phyloP scores from a whole-genome alignment of 2,113 vertebrate species.

The Cyanistes caeruleus region DNA sequence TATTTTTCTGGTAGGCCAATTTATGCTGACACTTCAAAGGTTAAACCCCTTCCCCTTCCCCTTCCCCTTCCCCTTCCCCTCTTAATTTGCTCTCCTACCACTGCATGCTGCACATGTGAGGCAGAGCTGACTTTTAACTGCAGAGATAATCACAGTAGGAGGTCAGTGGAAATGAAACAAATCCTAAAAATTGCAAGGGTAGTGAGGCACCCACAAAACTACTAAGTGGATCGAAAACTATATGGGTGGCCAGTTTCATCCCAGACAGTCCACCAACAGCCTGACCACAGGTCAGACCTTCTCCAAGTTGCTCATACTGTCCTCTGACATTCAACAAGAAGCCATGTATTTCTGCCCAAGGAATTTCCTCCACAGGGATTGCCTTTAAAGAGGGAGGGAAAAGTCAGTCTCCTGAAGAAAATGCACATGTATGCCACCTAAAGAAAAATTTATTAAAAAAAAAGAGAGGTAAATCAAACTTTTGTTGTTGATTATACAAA shows the following conservation, averaged over 20 bases:
- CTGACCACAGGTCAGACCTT: conserved; percentile 65
- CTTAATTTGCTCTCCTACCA: conserved; percentile 46
- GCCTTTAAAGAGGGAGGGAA: conserved; percentile 12
- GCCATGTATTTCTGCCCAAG: conserved; percentile 47
- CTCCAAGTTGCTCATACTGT: conserved; percentile 29
- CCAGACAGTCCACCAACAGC: conserved; percentile 61
- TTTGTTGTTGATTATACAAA: background rate
- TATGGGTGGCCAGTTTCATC: conserved; percentile 65
- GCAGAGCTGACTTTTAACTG: conserved; percentile 47
- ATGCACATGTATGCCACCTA: background rate
- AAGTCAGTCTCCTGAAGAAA: conserved; percentile 16
- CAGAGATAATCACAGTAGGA: conserved; percentile 48
- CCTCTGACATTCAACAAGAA: background rate
- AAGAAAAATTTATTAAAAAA: background rate
- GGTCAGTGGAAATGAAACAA: conserved; percentile 58
- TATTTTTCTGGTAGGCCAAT: background rate
- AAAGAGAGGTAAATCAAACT: background rate
- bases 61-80: background rate
- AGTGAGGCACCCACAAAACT: conserved; percentile 44
- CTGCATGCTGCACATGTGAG: background rate
- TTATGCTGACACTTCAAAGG: conserved; percentile 1
- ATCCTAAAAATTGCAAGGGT: conserved; percentile 46
- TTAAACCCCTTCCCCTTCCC: background rate
- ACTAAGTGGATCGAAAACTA: conserved; percentile 18
- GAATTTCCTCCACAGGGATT: conserved; percentile 51